Evolutionary conservation across 1,140 invertebrate genomes (phyloP), one percentile per base, ranked within the genome.

Genomic region (Hyposmocoma kahamanoa): DNA sequence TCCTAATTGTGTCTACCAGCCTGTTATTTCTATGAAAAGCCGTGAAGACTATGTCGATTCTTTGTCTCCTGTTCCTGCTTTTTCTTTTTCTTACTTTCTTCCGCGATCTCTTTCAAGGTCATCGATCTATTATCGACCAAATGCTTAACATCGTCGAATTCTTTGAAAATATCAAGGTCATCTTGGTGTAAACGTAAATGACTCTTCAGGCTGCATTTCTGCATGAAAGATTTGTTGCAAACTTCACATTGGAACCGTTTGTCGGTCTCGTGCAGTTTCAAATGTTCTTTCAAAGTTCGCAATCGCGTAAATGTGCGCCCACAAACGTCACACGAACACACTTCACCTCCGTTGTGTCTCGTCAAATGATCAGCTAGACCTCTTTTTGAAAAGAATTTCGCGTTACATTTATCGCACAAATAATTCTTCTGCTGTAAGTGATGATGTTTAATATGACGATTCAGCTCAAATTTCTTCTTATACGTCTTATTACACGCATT

Each of bases 221-320:
- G 89, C 53, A 90, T 89, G 53, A 91, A 91, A 0, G 89, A 87
- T 59, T 91, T 91, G 1, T 89, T 88, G 42, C 90, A 90, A 1
- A 90, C 83, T 39, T 90, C 88, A 48, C 90, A 91, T 24, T 89
- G 86, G 43, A 87, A 89, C 1, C 81, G 81, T 24, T 90, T 90
- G 30, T 90, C 87, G 21, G 91, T 91, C 0, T 91, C 88, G 53
- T 91, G 90, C 0, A 72, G 59, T 30, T 64, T 71, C 58, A 83
- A 63, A 39, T 86, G 96, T 78, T 97, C 96, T 22, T 92, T 94
- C 6, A 96, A 71, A 10, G 95, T 95, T 0, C 94, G 92, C 84
- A 93, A 92, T 53, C 91, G 91, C 1, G 88, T 88, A 8, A 90
- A 90, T 0, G 81, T 66, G 36, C 90, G 95, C 10, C 91, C 91